These are phyloP conservation scores for Mayetiola destructor DNA, from an alignment of 2,888 invertebrate genomes.

Conservation along the genomic window DNA sequence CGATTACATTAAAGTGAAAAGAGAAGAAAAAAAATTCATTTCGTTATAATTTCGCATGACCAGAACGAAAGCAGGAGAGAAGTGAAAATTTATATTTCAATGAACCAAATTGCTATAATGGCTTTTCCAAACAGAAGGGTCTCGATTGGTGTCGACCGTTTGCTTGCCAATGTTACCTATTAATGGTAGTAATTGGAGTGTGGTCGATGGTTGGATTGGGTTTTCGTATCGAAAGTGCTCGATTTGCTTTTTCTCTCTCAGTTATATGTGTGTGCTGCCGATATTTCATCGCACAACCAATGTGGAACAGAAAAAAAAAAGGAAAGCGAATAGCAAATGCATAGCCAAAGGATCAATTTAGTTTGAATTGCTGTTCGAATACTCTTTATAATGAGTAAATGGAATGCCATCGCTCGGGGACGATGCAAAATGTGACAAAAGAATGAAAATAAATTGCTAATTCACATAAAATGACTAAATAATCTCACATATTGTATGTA, in stretches of 20 bases:
- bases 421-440: background rate
- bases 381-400: background rate
- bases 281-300: too few relatives aligned
- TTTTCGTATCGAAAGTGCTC: too few relatives aligned
- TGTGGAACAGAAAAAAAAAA: background rate
- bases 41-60: too few relatives aligned
- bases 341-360: conserved; percentile 5
- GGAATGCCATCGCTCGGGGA: background rate
- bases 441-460: background rate
- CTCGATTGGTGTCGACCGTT: background rate
- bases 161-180: background rate
- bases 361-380: background rate
- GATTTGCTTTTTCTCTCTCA: too few relatives aligned
- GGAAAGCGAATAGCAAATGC: background rate
- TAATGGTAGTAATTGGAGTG: background rate
- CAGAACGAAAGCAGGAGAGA: background rate
- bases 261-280: too few relatives aligned
- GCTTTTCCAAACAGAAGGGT: background rate
- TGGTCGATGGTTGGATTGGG: background rate
- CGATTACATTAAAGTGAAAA: background rate
- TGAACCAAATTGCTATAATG: conserved; percentile 3
- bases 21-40: background rate
- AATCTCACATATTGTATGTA: too few relatives aligned
- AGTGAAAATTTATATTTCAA: background rate
- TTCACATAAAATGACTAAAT: conserved; percentile 5